Evolutionary conservation across 1,140 invertebrate species (phyloP).

Genomic region (Doryteuthis pealeii): DNA sequence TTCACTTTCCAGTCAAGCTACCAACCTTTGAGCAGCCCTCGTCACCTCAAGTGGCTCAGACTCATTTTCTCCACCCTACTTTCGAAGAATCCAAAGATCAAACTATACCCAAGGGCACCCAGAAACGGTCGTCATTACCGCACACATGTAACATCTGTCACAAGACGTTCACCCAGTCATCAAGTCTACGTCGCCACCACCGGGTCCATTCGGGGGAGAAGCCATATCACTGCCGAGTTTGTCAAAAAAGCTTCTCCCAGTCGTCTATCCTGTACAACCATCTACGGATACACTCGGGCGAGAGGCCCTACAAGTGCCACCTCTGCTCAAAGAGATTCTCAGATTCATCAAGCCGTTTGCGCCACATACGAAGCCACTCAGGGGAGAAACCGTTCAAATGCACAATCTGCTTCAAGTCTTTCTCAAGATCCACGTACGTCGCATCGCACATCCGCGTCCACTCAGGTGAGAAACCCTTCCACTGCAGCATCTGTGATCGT

Average conservation of each 20-base stretch:
- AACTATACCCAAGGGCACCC: neutral
- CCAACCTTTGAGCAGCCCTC: neutral
- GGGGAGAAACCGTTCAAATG: conserved; percentile 87
- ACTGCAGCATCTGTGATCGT: conserved; percentile 57
- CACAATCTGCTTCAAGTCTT: conserved; percentile 77
- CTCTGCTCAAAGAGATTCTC: conserved; percentile 89
- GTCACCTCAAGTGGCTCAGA: neutral
- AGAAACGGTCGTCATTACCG: neutral
- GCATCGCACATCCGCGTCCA: conserved; percentile 54
- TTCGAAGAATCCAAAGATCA: neutral
- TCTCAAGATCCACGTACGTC: conserved; percentile 37
- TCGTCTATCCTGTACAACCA: conserved; percentile 48
- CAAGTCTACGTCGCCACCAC: conserved; percentile 47
- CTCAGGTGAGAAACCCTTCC: conserved; percentile 53
- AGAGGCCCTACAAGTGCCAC: conserved; percentile 52
- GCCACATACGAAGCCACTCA: conserved; percentile 84
- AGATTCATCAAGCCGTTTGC: conserved; percentile 62
- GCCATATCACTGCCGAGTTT: conserved; percentile 56
- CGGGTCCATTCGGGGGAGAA: conserved; percentile 56
- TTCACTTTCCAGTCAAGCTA: too few relatives aligned
- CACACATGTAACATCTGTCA: conserved; percentile 29
- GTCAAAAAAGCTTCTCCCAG: conserved; percentile 44
- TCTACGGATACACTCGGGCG: conserved; percentile 53
- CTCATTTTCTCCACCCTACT: neutral
- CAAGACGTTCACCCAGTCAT: conserved; percentile 33